Evolutionary conservation across 2,797 vertebrate genomes (phyloP), one percentile per base, ranked within the genome.

Genomic region (Rhinoraja longicauda): DNA sequence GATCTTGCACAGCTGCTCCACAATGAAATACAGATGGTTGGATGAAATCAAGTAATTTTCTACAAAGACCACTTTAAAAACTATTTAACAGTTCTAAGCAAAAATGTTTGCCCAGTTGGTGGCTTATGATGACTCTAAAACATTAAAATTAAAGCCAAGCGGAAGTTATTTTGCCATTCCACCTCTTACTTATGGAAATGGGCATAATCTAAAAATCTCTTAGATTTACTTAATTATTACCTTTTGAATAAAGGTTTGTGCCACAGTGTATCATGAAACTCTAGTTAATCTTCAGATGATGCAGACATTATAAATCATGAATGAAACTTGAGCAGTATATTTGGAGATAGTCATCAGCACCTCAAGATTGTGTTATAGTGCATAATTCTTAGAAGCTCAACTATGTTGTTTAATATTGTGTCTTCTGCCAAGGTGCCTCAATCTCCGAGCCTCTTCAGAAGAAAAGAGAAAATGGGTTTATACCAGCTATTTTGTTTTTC

Each of bases 31-130:
- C 90, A 92, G 70, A 73, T 92, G 90, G 67, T 75, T 92, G 39
- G 90, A 92, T n/a, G 26, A 73, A 92, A 57, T 92, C 26, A 29
- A 53, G 45, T 75, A 92, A 92, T 92, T 75, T 92, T 92, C 36
- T 92, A 92, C 90, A 92, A 92, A 92, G 90, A 75, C 39, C 75
- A 92, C 70, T 92, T 92, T 75, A 75, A 92, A 45, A 24, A 92
- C 36, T 53, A 73, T 92, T 26, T 75, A 92, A 92, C 39, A 75
- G 90, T 75, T 75, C 90, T 92, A 75, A 92, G 70, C 70, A 73
- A 75, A 92, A 92, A 92, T 92, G 90, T 75, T 92, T 73, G 90
- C 90, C 45, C 70, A 75, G 90, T 57, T 45, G 39, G 70, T 92
- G 70, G 39, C 70, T 29, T 92, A 19, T 57, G 39, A 75, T 92